Percentiles rank a stretch among this genome's conserved stretches.
phyloP scores from a whole-genome alignment of 1,140 invertebrate genomes.

The Zaprionus inermis region DNA sequence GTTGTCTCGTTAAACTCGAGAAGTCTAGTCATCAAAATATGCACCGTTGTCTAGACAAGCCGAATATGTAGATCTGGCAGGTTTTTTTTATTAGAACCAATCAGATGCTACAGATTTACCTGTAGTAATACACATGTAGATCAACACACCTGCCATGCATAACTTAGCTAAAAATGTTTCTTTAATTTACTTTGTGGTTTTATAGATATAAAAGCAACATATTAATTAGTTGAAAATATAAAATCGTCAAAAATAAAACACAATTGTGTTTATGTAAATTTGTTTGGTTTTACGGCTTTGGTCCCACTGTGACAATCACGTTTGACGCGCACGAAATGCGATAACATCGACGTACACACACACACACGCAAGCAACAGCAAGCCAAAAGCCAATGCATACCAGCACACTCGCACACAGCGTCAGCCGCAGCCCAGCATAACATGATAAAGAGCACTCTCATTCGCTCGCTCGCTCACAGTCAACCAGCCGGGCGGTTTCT shows the following conservation, averaged over 20 bases:
- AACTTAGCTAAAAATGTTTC: neutral
- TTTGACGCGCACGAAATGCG: constrained; percentile 73
- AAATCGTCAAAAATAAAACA: neutral
- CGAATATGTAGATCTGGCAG: neutral
- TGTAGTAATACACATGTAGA: neutral
- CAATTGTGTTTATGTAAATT: neutral
- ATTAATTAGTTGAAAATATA: neutral
- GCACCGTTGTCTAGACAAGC: constrained; percentile 3
- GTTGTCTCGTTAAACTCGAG: neutral
- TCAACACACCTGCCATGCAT: neutral
- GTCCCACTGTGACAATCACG: constrained; percentile 72
- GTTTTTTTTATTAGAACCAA: neutral
- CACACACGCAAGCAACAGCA: constrained; percentile 13
- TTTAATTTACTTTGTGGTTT: neutral
- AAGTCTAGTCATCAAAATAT: constrained; percentile 27
- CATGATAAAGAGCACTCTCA: constrained; percentile 37
- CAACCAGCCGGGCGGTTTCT: constrained; percentile 1
- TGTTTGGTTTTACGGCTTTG: neutral
- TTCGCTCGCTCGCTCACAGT: constrained; percentile 25
- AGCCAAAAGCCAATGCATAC: constrained; percentile 36
- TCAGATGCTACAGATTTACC: neutral
- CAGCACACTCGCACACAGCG: constrained; percentile 7
- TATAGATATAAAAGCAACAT: neutral
- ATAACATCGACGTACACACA: constrained; percentile 54
- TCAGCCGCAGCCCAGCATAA: constrained; percentile 48